These are phyloP conservation scores for Helobdella robusta DNA, from an alignment of 2,888 invertebrate species.

Conservation along the genomic window DNA sequence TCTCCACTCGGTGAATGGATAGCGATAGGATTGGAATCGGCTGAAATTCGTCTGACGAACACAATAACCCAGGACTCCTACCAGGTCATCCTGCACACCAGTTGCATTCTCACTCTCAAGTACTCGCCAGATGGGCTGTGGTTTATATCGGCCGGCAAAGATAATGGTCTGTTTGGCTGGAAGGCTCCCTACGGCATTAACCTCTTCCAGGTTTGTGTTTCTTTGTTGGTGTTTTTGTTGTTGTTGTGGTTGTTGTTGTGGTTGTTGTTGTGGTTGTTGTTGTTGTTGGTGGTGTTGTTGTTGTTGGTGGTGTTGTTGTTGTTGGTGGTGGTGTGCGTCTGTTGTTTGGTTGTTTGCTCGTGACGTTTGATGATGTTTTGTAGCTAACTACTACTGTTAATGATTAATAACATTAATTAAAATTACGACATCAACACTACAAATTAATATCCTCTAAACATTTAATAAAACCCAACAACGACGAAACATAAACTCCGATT, in stretches of 20 bases:
- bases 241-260: slow-evolving; percentile 6
- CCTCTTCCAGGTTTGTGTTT: slow-evolving; percentile 70
- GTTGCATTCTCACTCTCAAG: slow-evolving; percentile 82
- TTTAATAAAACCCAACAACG: background rate
- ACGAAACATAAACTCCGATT: too few species aligned
- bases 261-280: background rate
- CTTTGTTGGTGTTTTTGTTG: background rate
- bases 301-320: background rate
- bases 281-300: background rate
- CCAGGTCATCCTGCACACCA: slow-evolving; percentile 86
- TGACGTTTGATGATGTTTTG: too few species aligned
- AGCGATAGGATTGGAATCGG: slow-evolving; percentile 90
- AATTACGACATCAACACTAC: background rate
- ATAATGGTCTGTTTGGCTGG: slow-evolving; percentile 87
- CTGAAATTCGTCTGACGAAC: slow-evolving; percentile 76
- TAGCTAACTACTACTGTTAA: background rate
- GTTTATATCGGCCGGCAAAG: slow-evolving; percentile 90
- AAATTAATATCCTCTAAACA: too few species aligned
- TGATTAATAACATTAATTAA: background rate
- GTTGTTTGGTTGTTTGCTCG: too few species aligned
- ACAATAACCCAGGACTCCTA: slow-evolving; percentile 77
- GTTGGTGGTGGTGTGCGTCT: background rate
- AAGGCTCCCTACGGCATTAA: slow-evolving; percentile 86
- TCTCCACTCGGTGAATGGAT: slow-evolving; percentile 91
- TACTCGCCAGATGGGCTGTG: slow-evolving; percentile 89